Conservation (phyloP, 2,797 vertebrate species). For the Stomatorhinus walkeri region DNA sequence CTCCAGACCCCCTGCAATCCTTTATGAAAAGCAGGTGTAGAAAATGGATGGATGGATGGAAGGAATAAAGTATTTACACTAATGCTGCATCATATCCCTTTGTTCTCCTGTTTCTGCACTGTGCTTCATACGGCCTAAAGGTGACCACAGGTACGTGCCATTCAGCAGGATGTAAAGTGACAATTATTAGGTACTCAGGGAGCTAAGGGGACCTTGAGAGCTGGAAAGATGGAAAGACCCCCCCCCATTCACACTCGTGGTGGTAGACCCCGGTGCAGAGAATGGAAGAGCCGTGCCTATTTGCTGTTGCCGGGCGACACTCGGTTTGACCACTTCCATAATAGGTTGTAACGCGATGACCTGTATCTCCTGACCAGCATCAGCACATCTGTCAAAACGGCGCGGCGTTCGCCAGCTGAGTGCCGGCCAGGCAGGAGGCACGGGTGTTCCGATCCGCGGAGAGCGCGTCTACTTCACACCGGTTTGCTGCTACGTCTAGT, state of each 20-base stretch:
- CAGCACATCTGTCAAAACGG: conserved; percentile 16
- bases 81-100: not conserved
- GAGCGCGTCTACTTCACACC: not conserved
- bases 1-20: not conserved
- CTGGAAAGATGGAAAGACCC: not conserved
- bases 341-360: conserved; percentile 13
- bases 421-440: not conserved
- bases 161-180: not conserved
- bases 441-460: not conserved
- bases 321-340: not conserved
- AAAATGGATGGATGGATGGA: not conserved
- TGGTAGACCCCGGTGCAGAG: not conserved
- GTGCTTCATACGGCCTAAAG: not conserved
- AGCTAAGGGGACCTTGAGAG: not conserved
- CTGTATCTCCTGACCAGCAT: not conserved
- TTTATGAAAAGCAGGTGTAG: not conserved
- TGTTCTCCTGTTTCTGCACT: not conserved
- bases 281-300: not conserved
- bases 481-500: not conserved
- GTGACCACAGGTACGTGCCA: not conserved
- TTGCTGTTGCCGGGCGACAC: conserved; percentile 14
- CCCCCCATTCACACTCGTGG: not conserved
- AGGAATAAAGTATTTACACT: not conserved
- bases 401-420: not conserved
- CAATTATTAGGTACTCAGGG: not conserved